Conservation (phyloP, 2,113 vertebrate species). For the Labrus mixtus region DNA sequence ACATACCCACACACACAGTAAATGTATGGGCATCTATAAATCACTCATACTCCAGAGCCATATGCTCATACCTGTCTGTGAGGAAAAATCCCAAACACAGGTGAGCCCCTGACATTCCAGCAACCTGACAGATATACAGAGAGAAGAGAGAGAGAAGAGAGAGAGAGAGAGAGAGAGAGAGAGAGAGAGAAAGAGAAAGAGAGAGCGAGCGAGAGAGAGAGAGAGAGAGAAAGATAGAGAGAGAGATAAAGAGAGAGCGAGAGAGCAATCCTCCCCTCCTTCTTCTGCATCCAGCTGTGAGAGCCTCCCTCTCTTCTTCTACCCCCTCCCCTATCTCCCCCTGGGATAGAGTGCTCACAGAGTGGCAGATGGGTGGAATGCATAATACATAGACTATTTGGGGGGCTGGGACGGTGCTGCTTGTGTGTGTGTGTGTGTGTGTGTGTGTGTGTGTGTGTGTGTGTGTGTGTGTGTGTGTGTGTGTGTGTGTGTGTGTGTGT, state of each 20-base stretch:
- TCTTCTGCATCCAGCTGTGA: constrained; percentile 70
- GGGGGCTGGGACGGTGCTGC: constrained; percentile 60
- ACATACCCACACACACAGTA: constrained; percentile 7
- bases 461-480: constrained; percentile 21
- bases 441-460: constrained; percentile 27
- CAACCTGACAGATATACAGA: constrained; percentile 72
- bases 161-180: background rate
- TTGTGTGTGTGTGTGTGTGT: constrained; percentile 22
- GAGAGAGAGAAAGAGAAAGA: constrained; percentile 6
- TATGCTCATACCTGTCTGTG: constrained; percentile 76
- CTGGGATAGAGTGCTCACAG: constrained; percentile 79
- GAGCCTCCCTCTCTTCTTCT: constrained; percentile 61
- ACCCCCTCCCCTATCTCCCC: constrained; percentile 65
- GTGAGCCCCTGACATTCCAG: constrained; percentile 78
- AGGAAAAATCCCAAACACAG: constrained; percentile 69
- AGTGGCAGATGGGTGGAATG: constrained; percentile 87
- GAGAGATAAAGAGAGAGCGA: constrained; percentile 7
- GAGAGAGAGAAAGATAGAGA: background rate
- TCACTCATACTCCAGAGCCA: constrained; percentile 68
- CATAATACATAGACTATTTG: constrained; percentile 84
- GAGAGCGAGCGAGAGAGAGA: background rate
- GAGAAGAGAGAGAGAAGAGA: constrained; percentile 14
- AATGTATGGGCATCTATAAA: constrained; percentile 66
- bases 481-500: constrained; percentile 34
- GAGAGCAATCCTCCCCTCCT: constrained; percentile 20